Evolutionary conservation across 2,113 vertebrate genomes (phyloP).

Genomic region (Phalacrocorax brasilianus): DNA sequence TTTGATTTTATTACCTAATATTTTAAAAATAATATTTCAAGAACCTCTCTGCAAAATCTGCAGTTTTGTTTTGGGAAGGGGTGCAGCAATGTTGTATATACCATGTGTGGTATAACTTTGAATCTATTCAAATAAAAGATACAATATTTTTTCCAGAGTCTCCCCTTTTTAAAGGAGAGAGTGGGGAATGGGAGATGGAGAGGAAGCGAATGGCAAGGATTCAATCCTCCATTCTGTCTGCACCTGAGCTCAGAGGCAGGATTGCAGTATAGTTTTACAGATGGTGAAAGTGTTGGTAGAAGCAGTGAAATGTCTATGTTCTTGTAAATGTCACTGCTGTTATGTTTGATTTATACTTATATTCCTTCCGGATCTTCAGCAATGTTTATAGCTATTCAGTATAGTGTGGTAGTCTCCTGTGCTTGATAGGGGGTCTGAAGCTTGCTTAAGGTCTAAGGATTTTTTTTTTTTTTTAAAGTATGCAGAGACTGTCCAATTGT

Average conservation of each 20-base stretch:
- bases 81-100: not conserved
- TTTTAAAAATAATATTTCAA: not conserved
- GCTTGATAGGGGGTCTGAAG: not conserved
- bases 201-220: not conserved
- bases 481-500: not conserved
- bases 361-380: not conserved
- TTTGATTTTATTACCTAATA: not conserved
- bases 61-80: not conserved
- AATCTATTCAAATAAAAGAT: not conserved
- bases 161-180: not conserved
- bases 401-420: not conserved
- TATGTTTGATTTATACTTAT: not conserved
- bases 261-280: not conserved
- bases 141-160: not conserved
- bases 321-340: slow-evolving; percentile 7
- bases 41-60: not conserved
- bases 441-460: not conserved
- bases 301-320: not conserved
- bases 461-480: not conserved
- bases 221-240: not conserved
- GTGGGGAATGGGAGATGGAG: not conserved
- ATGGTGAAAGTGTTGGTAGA: not conserved
- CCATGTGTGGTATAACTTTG: not conserved
- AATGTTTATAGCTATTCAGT: not conserved
- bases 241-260: not conserved